These are phyloP conservation scores for Antennarius striatus DNA, from an alignment of 2,113 vertebrate species.

Conservation along the genomic window DNA sequence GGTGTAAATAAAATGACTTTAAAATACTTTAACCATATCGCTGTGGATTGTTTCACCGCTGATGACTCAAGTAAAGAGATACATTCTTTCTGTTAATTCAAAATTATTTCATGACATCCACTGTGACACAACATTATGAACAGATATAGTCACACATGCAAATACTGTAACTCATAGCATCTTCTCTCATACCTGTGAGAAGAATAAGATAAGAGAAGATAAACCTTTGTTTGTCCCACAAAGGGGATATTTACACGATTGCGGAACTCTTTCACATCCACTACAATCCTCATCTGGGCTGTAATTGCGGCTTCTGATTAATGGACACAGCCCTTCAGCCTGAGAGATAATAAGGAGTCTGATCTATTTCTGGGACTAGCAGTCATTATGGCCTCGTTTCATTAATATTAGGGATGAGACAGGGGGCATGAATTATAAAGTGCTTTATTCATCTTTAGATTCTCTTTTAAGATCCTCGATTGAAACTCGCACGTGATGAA, in stretches of 20 bases:
- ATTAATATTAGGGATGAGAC: slow-evolving; percentile 46
- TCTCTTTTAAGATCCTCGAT: no score
- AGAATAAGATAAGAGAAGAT: not conserved
- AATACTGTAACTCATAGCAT: not conserved
- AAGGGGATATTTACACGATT: no score
- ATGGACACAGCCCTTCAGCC: slow-evolving; percentile 30
- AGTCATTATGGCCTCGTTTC: slow-evolving; percentile 37
- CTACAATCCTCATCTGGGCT: not conserved
- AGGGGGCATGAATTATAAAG: slow-evolving; percentile 42
- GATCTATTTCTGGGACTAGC: slow-evolving; percentile 45
- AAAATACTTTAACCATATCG: no score
- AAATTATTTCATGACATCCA: not conserved
- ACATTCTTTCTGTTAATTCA: no score
- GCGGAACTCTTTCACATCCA: not conserved
- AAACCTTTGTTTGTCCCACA: no score
- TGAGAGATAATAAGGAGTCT: slow-evolving; percentile 25
- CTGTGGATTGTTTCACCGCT: no score
- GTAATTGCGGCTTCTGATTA: slow-evolving; percentile 32
- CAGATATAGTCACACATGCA: no score
- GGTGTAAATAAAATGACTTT: no score
- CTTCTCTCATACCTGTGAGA: slow-evolving; percentile 1
- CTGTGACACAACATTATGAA: not conserved
- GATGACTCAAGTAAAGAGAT: no score
- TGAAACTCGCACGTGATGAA: not conserved
- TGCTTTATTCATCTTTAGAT: slow-evolving; percentile 35